Evolutionary conservation across 2,888 invertebrate species (phyloP).

Genomic region (Ochropleura plecta): DNA sequence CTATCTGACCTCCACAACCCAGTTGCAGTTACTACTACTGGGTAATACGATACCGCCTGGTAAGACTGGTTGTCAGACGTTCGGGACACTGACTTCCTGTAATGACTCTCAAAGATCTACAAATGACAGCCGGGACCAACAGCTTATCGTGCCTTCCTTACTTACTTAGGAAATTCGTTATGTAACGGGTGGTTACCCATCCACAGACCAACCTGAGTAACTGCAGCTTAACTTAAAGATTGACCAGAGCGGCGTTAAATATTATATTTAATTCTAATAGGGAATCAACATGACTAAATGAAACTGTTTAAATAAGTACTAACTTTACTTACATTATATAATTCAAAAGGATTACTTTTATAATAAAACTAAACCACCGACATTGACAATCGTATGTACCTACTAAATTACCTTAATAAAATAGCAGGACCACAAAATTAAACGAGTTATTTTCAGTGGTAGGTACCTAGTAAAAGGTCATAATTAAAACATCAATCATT

Average conservation of each 20-base stretch:
- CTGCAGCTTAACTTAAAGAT: no score
- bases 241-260: neutral
- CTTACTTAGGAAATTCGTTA: no score
- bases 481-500: conserved; percentile 53
- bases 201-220: no score
- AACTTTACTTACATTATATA: neutral
- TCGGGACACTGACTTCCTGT: no score
- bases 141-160: no score
- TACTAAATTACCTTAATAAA: neutral
- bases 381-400: neutral
- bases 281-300: neutral
- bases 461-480: neutral
- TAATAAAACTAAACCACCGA: neutral
- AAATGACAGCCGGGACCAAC: no score
- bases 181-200: no score
- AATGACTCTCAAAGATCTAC: no score
- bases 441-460: neutral
- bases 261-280: neutral
- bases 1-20: no score
- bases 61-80: no score
- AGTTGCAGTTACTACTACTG: no score
- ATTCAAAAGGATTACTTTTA: neutral
- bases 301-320: neutral
- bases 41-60: no score
- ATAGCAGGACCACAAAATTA: neutral